Evolutionary conservation across 2,797 vertebrate species (phyloP).

Genomic region (Crocodylus rhombifer): DNA sequence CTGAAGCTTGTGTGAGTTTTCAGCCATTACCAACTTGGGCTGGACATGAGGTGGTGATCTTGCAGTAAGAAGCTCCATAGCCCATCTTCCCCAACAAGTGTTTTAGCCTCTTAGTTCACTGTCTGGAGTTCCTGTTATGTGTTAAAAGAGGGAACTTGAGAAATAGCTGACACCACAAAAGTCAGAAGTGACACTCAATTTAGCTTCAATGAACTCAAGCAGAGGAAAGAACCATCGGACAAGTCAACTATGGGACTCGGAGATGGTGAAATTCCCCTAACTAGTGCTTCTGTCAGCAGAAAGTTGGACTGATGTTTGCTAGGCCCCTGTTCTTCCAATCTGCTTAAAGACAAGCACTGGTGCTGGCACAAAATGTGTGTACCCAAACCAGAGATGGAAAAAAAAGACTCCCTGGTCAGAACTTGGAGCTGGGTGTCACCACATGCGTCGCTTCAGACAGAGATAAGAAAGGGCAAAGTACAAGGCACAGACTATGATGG

Average conservation of each 20-base stretch:
- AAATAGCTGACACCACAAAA: constrained; percentile 27
- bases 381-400: not conserved
- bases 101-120: not conserved
- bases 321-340: constrained; percentile 48
- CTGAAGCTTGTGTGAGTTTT: constrained; percentile 30
- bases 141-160: constrained; percentile 21
- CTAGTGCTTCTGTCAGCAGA: not conserved
- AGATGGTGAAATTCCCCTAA: not conserved
- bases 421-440: not conserved
- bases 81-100: not conserved
- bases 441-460: not conserved
- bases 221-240: not conserved
- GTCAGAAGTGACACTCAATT: not conserved
- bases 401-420: not conserved
- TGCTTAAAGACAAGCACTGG: constrained; percentile 25
- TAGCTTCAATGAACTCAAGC: constrained; percentile 18
- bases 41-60: constrained; percentile 26
- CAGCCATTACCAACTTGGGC: not conserved
- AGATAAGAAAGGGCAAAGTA: not conserved
- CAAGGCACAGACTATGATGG: not conserved
- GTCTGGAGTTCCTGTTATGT: not conserved
- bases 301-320: not conserved
- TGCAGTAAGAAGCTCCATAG: not conserved
- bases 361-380: not conserved
- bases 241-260: not conserved